These are phyloP conservation scores for Cryptotis parvus DNA, from an alignment of 2,113 vertebrate species.

Conservation along the genomic window DNA sequence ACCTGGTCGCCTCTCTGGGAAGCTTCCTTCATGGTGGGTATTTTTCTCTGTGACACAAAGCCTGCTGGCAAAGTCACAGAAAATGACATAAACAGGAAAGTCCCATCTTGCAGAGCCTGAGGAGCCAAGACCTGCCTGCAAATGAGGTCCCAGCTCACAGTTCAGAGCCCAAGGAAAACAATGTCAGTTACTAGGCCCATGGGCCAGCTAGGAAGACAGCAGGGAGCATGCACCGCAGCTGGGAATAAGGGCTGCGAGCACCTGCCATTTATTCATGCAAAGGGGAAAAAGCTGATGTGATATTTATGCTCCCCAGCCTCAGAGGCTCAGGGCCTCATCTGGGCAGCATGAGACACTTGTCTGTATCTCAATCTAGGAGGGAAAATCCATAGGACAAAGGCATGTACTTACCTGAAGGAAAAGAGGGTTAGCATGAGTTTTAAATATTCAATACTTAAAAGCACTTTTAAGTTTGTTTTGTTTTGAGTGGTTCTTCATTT, in stretches of 20 bases:
- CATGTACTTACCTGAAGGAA: neutral
- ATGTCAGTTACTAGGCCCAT: neutral
- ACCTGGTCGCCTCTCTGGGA: constrained; percentile 60
- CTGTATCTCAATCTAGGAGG: neutral
- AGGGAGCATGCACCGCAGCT: neutral
- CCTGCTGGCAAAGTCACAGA: neutral
- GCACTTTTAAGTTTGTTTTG: neutral
- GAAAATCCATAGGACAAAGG: neutral
- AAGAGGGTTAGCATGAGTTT: neutral
- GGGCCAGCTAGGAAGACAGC: neutral
- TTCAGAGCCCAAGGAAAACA: neutral
- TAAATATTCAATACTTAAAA: constrained; percentile 32
- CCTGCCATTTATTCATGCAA: neutral
- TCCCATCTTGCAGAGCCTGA: neutral
- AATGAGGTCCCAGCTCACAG: neutral
- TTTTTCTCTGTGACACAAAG: constrained; percentile 53
- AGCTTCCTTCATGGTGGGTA: constrained; percentile 1
- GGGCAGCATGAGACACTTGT: neutral
- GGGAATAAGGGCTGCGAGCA: neutral
- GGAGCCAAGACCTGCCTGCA: neutral
- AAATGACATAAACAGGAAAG: constrained; percentile 61
- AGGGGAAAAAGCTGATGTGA: neutral
- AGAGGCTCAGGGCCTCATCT: neutral
- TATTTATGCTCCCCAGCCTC: neutral
- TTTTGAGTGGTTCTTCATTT: neutral